These are phyloP conservation scores for Drosophila lacertosa DNA, from an alignment of 1,140 invertebrate genomes.

Conservation along the genomic window DNA sequence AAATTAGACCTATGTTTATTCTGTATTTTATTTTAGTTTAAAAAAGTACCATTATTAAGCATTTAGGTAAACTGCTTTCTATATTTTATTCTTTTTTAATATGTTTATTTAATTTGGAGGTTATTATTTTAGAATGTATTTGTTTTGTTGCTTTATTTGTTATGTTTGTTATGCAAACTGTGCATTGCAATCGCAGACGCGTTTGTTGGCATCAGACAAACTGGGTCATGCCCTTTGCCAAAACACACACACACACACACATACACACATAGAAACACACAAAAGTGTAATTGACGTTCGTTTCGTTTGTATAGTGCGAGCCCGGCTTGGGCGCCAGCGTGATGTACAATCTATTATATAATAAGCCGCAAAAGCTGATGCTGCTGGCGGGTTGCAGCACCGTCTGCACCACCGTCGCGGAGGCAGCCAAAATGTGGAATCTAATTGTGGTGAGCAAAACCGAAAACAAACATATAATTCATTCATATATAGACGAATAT, in stretches of 20 bases:
- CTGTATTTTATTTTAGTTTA: too few species aligned
- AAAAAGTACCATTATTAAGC: too few species aligned
- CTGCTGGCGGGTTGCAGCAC: conserved; percentile 98
- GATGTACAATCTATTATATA: conserved; percentile 99
- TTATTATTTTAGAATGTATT: too few species aligned
- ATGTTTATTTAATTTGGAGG: background rate
- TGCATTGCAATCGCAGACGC: conserved; percentile 23
- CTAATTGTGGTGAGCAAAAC: conserved; percentile 94
- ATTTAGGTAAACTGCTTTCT: too few species aligned
- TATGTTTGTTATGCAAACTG: conserved; percentile 30
- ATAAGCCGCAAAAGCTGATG: conserved; percentile 97
- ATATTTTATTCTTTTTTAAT: too few species aligned
- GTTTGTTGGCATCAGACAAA: conserved; percentile 36
- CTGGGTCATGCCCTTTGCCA: conserved; percentile 47
- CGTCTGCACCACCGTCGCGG: conserved; percentile 99
- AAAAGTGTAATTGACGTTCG: conserved; percentile 57
- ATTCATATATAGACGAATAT: background rate
- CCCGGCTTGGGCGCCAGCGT: conserved; percentile 98
- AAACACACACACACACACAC: too few species aligned
- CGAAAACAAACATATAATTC: background rate
- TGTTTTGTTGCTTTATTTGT: conserved; percentile 11
- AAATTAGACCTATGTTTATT: too few species aligned
- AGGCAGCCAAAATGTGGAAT: conserved; percentile 99
- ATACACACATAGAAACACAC: too few species aligned
- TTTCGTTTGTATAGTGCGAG: conserved; percentile 92